phyloP scores from a whole-genome alignment of 2,113 vertebrate genomes.

The Tiliqua scincoides region DNA sequence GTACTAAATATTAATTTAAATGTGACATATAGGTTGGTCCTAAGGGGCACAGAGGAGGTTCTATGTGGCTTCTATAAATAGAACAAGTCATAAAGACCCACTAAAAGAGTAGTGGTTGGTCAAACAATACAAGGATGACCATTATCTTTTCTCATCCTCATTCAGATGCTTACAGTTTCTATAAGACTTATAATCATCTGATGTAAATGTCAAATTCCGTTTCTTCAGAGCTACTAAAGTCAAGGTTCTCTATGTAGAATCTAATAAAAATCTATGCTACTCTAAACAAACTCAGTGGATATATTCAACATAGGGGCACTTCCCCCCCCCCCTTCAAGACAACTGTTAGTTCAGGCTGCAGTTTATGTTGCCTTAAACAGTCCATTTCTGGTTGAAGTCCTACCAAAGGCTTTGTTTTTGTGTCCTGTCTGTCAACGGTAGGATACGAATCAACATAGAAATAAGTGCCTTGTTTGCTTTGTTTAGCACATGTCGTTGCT shows the following conservation, averaged over 20 bases:
- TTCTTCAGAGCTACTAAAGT: conserved; percentile 4
- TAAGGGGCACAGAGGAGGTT: background rate
- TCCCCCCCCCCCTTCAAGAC: conserved; percentile 37
- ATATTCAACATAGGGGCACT: conserved; percentile 22
- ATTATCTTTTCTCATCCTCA: background rate
- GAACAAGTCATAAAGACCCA: background rate
- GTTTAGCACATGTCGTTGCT: background rate
- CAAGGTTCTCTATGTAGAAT: conserved; percentile 45
- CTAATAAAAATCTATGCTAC: background rate
- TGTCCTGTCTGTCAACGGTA: background rate
- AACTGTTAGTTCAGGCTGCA: conserved; percentile 39
- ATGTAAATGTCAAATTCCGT: background rate
- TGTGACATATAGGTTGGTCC: background rate
- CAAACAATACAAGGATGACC: background rate
- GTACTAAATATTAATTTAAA: too few relatives aligned
- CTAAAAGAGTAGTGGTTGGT: conserved; percentile 22
- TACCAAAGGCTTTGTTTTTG: conserved; percentile 13
- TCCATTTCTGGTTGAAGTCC: background rate
- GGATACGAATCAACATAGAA: background rate
- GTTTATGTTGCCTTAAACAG: background rate
- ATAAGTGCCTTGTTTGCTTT: background rate
- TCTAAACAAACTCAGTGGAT: conserved; percentile 12
- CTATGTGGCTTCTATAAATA: background rate
- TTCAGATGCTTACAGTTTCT: background rate
- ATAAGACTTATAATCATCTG: background rate